Evolutionary conservation across 2,113 vertebrate genomes (phyloP), one percentile per base, ranked within the genome.

Genomic region (Stercorarius parasiticus): DNA sequence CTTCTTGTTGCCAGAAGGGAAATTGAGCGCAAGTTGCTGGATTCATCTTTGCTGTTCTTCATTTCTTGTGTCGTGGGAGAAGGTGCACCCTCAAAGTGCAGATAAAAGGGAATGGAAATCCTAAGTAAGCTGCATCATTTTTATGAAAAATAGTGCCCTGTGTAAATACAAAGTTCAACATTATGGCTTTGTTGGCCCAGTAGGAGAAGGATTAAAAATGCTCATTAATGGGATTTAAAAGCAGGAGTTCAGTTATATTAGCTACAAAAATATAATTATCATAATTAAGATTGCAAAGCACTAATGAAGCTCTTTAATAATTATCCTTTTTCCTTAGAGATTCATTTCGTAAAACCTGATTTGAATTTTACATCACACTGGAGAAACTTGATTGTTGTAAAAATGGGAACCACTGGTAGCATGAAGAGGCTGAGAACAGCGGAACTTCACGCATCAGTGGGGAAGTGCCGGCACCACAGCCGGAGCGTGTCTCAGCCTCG

Each of bases 201-300:
- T 96, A 97, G 95, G 87, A 97, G 78, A 89, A 81, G 70, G 83
- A 97, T 93, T 95, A 82, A 95, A 96, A 97, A 89, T 89, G 77
- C 74, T 96, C 13, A 53, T 97, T 97, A 96, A 97, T 96, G 89
- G 86, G 87, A 96, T 96, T 97, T 95, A 93, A 96, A 97, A 94
- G 89, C 93, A 97, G 91, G 84, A 94, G 82, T 96, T 97, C 89
- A 85, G 94, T 91, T 96, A 86, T 88, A 95, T 94, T 96, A 95
- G 93, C 84, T 97, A 95, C 91, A 97, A 97, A 97, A 97, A 95
- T 97, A 95, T 93, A 94, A 96, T 97, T 97, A 96, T 97, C 89
- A 93, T 97, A 97, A 97, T 97, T 97, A 97, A 97, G 96, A 97
- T 95, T 96, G 94, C 95, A 93, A 90, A 96, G 95, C 85, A 90